These are phyloP conservation scores for Peromyscus attwateri DNA, from an alignment of 2,797 vertebrate genomes.

Conservation along the genomic window DNA sequence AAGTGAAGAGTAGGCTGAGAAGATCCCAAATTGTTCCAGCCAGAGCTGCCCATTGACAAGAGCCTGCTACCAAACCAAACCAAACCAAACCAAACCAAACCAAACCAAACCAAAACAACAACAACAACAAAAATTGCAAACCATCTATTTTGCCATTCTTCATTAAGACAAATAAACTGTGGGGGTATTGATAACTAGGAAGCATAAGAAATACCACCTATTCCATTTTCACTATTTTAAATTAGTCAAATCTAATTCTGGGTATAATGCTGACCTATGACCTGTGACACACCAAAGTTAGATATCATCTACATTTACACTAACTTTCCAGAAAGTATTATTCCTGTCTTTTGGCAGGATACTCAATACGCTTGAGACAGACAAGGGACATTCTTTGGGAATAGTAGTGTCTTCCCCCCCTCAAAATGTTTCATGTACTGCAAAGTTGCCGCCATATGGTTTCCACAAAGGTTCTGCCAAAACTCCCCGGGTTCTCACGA, in stretches of 20 bases:
- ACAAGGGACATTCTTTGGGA: slow-evolving; percentile 65
- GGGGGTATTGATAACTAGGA: background rate
- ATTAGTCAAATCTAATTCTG: background rate
- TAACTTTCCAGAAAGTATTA: slow-evolving; percentile 27
- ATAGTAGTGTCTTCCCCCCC: slow-evolving; percentile 39
- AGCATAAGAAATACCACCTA: background rate
- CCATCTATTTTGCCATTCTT: background rate
- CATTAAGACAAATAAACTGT: slow-evolving; percentile 5
- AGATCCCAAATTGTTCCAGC: background rate
- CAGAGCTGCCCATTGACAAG: background rate
- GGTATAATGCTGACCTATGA: background rate
- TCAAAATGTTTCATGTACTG: slow-evolving; percentile 51
- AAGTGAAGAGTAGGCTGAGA: background rate
- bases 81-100: too few relatives aligned
- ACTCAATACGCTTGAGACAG: background rate
- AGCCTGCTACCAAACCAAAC: background rate
- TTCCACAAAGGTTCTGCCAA: slow-evolving; percentile 70
- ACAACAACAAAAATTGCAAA: background rate
- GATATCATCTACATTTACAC: background rate
- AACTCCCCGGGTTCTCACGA: slow-evolving; percentile 65
- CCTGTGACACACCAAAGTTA: background rate
- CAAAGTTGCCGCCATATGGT: slow-evolving; percentile 53
- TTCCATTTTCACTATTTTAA: background rate
- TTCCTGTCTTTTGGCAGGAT: background rate
- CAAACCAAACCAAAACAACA: too few relatives aligned